Evolutionary conservation across 2,113 vertebrate species (phyloP).

Genomic region (Charadrius vociferus): DNA sequence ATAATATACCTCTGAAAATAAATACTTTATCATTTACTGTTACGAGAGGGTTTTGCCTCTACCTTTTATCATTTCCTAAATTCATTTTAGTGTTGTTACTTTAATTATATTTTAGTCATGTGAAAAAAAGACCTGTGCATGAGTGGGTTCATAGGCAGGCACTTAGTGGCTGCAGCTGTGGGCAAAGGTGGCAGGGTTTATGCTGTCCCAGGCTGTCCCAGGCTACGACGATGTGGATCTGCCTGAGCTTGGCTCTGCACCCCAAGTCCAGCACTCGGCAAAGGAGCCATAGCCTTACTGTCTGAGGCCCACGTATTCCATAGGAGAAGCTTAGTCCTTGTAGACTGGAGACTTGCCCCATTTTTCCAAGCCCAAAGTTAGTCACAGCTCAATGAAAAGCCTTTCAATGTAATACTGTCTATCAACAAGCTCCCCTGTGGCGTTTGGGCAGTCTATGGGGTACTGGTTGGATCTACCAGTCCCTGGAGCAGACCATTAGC

Average conservation of each 20-base stretch:
- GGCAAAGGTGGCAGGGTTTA: background rate
- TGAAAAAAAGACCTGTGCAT: background rate
- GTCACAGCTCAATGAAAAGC: background rate
- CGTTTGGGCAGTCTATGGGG: accelerated
- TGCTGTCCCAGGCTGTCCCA: background rate
- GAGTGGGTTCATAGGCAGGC: background rate
- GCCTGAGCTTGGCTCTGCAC: background rate
- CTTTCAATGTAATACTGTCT: background rate
- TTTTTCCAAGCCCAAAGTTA: background rate
- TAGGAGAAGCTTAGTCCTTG: background rate
- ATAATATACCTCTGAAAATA: conserved; percentile 7
- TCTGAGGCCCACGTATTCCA: accelerated
- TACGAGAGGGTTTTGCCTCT: background rate
- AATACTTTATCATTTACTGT: background rate
- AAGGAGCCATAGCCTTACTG: background rate
- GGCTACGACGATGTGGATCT: accelerated
- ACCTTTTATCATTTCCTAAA: background rate
- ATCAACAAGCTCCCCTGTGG: background rate
- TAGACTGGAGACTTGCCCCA: accelerated
- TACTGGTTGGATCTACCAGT: background rate
- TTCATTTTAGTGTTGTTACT: background rate
- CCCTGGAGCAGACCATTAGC: background rate
- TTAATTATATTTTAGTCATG: background rate
- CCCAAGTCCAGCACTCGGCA: accelerated
- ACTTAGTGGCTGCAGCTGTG: background rate